Evolutionary conservation across 2,888 invertebrate genomes (phyloP).

Genomic region (Caenorhabditis macrosperma): DNA sequence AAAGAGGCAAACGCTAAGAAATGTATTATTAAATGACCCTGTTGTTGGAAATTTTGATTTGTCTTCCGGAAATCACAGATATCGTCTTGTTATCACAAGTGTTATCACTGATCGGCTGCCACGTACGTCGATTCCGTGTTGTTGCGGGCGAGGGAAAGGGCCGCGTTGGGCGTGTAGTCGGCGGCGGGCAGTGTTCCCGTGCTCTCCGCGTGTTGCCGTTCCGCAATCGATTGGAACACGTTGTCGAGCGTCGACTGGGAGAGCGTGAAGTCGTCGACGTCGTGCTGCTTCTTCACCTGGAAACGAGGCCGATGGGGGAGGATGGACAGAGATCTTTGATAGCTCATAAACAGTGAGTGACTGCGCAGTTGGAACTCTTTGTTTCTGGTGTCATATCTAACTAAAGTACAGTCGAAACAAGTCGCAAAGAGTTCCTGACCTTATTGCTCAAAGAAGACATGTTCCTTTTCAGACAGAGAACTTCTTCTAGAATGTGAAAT

Average conservation of each 20-base stretch:
- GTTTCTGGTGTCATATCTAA: too few species aligned
- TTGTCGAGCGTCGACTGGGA: conserved; percentile 77
- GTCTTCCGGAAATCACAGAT: conserved; percentile 6
- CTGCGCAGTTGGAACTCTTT: too few species aligned
- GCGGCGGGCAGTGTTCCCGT: too few species aligned
- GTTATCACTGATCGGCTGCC: conserved; percentile 24
- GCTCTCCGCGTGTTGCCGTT: conserved; percentile 4
- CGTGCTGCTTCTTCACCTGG: conserved; percentile 56
- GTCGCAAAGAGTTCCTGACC: too few species aligned
- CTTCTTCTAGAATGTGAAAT: too few species aligned
- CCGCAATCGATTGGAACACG: conserved; percentile 70
- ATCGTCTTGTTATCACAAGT: not conserved
- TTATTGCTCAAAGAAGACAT: too few species aligned
- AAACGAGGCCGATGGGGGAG: too few species aligned
- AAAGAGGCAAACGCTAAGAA: not conserved
- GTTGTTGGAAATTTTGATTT: not conserved
- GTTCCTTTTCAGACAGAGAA: too few species aligned
- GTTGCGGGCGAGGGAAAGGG: conserved; percentile 25
- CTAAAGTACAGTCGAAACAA: too few species aligned
- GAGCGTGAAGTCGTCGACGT: conserved; percentile 71
- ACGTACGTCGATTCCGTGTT: conserved; percentile 42
- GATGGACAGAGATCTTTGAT: not conserved
- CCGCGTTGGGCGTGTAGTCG: not conserved
- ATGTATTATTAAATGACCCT: not conserved
- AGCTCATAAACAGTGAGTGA: too few species aligned